Base-by-base conservation (phyloP, 2,888 invertebrate species). In the Coleophora flavipennella region DNA sequence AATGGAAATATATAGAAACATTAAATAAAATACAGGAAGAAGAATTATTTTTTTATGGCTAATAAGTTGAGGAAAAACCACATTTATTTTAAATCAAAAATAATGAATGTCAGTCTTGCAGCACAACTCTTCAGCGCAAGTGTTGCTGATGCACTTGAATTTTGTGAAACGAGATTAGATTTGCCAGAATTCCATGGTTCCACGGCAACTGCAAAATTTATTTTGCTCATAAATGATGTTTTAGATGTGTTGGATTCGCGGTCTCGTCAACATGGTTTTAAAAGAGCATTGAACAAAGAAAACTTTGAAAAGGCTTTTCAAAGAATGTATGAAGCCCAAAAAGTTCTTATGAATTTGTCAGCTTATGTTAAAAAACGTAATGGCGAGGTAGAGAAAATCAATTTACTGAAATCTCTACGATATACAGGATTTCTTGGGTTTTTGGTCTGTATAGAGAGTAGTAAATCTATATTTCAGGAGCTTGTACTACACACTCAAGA, bases 201-300 rank as follows among this genome's bases (percentile, higher is more conserved):
- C n/a, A n/a, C 25, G 33, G 8, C 32, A 1, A 43, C 43, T 9
- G 38, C 35, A 32, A 8, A 40, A 1, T 38, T 40, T 37, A 9
- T 43, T 8, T 29, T 33, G 32, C n/a, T 36, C 10, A 33, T 43
- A 0, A 44, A 44, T 34, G 40, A 39, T 12, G 8, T 40, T 2
- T 41, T 41, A 27, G 39, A 44, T 26, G 42, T 42, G 10, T 31
- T 45, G 11, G 42, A 45, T 25, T 39, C 37, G 2, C 31, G 33
- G 33, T 36, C 33, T 14, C 36, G 14, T 12, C 11, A 36, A 1
- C 28, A 33, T 39, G 42, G 38, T 11, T 42, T 35, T 8, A 40
- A 42, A 36, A 13, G 33, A 33, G 44, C 44, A 3, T 25, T 44
- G n/a, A 33, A 26, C 13, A 14, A 27, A 13, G 26, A 42, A 36